A percentile compares a stretch with the other conserved stretches of the same genome.
Evolutionary conservation across 2,797 vertebrate genomes (phyloP).

Genomic region (Euthynnus affinis): DNA sequence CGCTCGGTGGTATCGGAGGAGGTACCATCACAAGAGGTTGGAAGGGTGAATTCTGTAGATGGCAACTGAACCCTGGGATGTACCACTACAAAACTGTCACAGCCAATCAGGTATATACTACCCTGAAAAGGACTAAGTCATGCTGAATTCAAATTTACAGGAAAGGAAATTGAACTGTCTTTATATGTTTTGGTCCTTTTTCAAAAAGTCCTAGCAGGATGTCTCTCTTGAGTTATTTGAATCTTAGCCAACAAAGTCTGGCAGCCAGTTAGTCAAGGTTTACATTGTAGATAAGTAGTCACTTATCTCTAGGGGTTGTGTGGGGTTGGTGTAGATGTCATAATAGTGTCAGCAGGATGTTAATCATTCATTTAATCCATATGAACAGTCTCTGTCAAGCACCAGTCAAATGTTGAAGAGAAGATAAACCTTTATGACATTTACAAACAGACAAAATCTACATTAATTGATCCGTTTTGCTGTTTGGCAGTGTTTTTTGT

Average conservation of each 20-base stretch:
- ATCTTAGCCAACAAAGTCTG: slow-evolving; percentile 3
- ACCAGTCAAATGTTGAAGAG: background rate
- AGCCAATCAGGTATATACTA: slow-evolving; percentile 89
- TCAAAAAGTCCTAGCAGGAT: too few species aligned
- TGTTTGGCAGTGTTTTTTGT: background rate
- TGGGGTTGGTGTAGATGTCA: background rate
- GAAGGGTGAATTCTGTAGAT: slow-evolving; percentile 96
- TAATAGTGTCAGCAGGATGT: background rate
- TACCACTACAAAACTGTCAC: slow-evolving; percentile 93
- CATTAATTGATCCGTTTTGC: background rate
- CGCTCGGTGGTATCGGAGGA: slow-evolving; percentile 95
- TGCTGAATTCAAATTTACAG: background rate
- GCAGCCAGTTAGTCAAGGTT: background rate
- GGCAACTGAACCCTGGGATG: slow-evolving; percentile 96
- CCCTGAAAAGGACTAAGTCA: background rate
- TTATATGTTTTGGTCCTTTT: background rate
- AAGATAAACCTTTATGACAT: background rate
- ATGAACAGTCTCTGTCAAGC: background rate
- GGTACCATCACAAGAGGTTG: slow-evolving; percentile 96
- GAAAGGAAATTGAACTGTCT: background rate
- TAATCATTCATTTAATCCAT: background rate
- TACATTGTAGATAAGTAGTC: background rate
- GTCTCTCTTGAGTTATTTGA: background rate
- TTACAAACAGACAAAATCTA: background rate
- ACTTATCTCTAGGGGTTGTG: background rate